Evolutionary conservation across 2,797 vertebrate species (phyloP).

Genomic region (Austrolebias charrua): DNA sequence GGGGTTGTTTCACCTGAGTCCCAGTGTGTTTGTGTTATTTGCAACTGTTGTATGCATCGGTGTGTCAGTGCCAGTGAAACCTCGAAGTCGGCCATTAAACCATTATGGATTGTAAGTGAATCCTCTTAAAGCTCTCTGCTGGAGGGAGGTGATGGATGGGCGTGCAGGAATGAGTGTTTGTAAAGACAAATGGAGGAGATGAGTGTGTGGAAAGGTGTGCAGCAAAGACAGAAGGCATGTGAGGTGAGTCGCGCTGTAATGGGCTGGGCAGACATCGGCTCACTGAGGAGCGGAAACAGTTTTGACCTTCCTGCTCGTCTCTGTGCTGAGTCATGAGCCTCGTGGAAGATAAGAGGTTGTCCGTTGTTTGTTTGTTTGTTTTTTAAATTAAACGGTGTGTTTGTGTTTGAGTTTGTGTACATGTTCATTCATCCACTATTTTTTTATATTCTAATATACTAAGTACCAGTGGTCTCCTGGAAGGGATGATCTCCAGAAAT

Average conservation of each 20-base stretch:
- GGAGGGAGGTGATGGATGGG: constrained; percentile 53
- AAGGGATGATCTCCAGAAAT: too few species aligned
- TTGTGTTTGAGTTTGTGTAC: neutral
- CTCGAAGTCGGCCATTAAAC: constrained; percentile 64
- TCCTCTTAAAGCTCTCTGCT: constrained; percentile 70
- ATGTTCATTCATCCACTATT: neutral
- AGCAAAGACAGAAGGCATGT: constrained; percentile 29
- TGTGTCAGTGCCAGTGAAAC: constrained; percentile 42
- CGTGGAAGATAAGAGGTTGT: constrained; percentile 17
- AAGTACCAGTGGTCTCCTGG: too few species aligned
- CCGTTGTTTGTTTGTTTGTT: constrained; percentile 17
- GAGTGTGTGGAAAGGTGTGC: constrained; percentile 32
- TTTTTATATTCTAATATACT: too few species aligned
- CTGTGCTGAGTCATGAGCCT: constrained; percentile 45
- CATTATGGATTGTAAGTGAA: constrained; percentile 76
- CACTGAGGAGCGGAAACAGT: constrained; percentile 15
- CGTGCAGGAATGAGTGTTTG: constrained; percentile 35
- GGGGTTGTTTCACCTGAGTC: constrained; percentile 5
- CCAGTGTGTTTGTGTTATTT: constrained; percentile 12
- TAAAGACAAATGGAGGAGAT: constrained; percentile 53
- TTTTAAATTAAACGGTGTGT: constrained; percentile 3
- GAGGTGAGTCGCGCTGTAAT: constrained; percentile 37
- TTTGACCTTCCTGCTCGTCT: constrained; percentile 34
- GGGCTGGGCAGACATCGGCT: constrained; percentile 24
- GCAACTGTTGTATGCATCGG: neutral